phyloP scores from a whole-genome alignment of 2,888 invertebrate genomes.

The Lysandra bellargus region DNA sequence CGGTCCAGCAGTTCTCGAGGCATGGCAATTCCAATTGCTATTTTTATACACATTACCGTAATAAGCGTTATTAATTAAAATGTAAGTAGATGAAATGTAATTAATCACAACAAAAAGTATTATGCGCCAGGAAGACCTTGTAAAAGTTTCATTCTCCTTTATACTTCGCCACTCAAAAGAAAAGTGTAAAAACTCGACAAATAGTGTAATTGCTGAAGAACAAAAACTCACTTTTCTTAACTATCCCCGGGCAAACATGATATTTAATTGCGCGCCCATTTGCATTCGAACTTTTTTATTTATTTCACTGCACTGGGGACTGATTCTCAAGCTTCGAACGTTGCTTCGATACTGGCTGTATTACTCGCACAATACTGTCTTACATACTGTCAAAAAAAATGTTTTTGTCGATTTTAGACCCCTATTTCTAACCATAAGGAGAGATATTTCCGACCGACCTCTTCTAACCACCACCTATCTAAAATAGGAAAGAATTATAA shows the following conservation, averaged over 20 bases:
- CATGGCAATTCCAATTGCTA: too few species aligned
- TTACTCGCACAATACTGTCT: too few species aligned
- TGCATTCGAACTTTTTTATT: conserved; percentile 31
- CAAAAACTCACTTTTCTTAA: conserved; percentile 33
- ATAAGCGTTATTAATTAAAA: not conserved
- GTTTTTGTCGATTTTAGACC: too few species aligned
- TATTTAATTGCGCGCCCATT: conserved; percentile 35
- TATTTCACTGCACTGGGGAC: conserved; percentile 16
- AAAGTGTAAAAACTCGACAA: conserved; percentile 12
- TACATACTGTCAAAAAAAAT: too few species aligned
- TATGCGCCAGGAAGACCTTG: not conserved
- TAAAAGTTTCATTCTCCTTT: conserved; percentile 20
- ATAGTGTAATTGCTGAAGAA: conserved; percentile 34
- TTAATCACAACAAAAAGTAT: conserved; percentile 5
- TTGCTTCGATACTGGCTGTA: not conserved
- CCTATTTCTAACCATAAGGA: too few species aligned
- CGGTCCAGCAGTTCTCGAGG: too few species aligned
- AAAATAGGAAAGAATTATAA: too few species aligned
- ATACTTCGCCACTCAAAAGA: conserved; percentile 2
- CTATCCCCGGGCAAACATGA: conserved; percentile 35
- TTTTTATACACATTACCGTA: not conserved
- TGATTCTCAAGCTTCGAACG: not conserved
- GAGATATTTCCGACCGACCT: too few species aligned
- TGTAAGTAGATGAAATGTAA: not conserved
- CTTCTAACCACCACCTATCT: too few species aligned